Percentiles rank a stretch among this genome's conserved stretches.
Evolutionary conservation across 1,140 invertebrate species (phyloP).

Genomic region (Drosophila grimshawi): DNA sequence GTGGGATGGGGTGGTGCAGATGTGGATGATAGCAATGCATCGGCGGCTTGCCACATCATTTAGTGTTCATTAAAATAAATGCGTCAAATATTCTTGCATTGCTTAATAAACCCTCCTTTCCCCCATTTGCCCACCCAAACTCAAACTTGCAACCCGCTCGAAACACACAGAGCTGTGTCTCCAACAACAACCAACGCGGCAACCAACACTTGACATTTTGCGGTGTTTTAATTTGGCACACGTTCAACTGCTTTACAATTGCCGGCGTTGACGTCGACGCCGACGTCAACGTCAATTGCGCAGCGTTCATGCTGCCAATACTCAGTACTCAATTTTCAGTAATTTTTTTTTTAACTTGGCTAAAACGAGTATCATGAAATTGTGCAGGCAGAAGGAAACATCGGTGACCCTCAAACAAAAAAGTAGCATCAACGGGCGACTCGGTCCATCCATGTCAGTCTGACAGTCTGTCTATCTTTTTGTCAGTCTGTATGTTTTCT

Average conservation of each 20-base stretch:
- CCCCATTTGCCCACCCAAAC: background rate
- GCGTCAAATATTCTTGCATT: slow-evolving; percentile 51
- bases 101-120: background rate
- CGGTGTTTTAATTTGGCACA: slow-evolving; percentile 79
- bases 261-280: slow-evolving; percentile 28
- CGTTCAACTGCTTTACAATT: slow-evolving; percentile 67
- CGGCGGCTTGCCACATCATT: slow-evolving; percentile 75
- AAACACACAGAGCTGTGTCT: slow-evolving; percentile 16
- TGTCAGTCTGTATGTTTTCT: too few species aligned
- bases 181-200: slow-evolving; percentile 40
- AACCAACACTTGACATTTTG: slow-evolving; percentile 71
- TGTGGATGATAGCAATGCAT: background rate
- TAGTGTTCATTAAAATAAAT: slow-evolving; percentile 82
- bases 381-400: too few species aligned
- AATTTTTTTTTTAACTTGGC: too few species aligned
- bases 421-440: too few species aligned
- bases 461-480: too few species aligned
- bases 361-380: too few species aligned
- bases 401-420: too few species aligned
- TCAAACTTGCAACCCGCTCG: background rate
- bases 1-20: background rate
- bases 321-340: slow-evolving; percentile 2
- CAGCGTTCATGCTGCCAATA: background rate
- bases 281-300: slow-evolving; percentile 7
- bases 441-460: too few species aligned